Base-by-base conservation (phyloP, 2,888 invertebrate genomes). In the Dicycla oo region DNA sequence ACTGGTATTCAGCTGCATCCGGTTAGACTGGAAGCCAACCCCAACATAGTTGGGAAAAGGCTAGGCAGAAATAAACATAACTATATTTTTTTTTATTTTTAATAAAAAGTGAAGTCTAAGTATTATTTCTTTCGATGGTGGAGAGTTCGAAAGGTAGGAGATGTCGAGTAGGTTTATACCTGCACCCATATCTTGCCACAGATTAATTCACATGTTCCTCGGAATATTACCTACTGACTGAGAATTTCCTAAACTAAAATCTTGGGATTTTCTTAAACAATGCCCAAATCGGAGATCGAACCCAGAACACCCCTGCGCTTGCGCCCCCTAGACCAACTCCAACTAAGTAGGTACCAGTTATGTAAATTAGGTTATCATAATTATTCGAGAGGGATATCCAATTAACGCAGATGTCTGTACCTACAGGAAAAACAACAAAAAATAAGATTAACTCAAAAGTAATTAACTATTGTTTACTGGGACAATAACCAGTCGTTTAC, bases 401-500 rank as follows among this genome's bases (percentile, higher is more conserved):
- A 63, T 63, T 58, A 23, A 13, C 4, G 2, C 4, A 60, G 34
- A 34, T 23, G 18, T 68, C 43, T 30, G 43, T 30, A 43, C 11
- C 40, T 65, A 57, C 13, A 51, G 15, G 34, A 18, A 43, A 61
- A 60, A 30, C 0, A 40, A 34, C 0, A 34, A 34, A 30, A 15
- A 73, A 43, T 8, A 74, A 23, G 15, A 40, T 66, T 26, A 45
- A 38, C 20, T 13, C 7, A 69, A 61, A 5, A 15, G 8, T 58
- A 7, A 53, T 13, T 54, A 11, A 38, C 18, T 8, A 10, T 53
- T 80, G n/a, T 65, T 74, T 51, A 45, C 43, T 58, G 8, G 40
- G 6, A 53, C 45, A 62, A 38, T 49, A 75, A 73, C 80, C 23
- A 38, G 65, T 47, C 51, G 5, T 13, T 56, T 40, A 47, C 51